Conservation (phyloP, 2,113 vertebrate genomes). For the Phoxinus phoxinus region DNA sequence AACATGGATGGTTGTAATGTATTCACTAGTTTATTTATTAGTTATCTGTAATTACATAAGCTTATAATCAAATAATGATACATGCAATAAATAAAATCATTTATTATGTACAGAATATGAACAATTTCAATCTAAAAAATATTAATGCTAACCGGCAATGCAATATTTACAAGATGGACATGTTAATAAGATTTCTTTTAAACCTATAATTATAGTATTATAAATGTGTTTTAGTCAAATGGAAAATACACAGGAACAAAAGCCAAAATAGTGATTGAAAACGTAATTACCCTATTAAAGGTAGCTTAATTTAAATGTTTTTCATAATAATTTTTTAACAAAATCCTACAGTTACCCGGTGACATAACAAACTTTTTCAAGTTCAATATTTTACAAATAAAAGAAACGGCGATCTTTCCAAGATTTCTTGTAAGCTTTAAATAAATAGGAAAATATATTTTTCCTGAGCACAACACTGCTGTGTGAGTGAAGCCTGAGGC, state of each 20-base stretch:
- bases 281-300: not conserved
- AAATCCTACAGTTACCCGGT: not conserved
- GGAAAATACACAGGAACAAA: not conserved
- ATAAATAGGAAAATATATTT: not conserved
- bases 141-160: not conserved
- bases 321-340: no score
- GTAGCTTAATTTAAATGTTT: not conserved
- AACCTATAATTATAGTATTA: not conserved
- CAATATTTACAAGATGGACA: not conserved
- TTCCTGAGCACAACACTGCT: not conserved
- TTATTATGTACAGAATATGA: slow-evolving; percentile 33
- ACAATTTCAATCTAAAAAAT: not conserved
- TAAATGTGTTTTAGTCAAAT: not conserved
- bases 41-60: not conserved
- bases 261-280: not conserved
- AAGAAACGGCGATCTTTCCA: not conserved
- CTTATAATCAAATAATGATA: not conserved
- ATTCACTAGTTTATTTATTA: not conserved
- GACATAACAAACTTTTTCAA: not conserved
- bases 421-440: not conserved
- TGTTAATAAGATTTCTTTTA: not conserved
- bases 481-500: not conserved
- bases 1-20: not conserved
- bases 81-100: slow-evolving; percentile 52
- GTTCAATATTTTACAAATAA: not conserved